Evolutionary conservation across 2,888 invertebrate species (phyloP), one percentile per base, ranked within the genome.

Genomic region (Carabus problematicus): DNA sequence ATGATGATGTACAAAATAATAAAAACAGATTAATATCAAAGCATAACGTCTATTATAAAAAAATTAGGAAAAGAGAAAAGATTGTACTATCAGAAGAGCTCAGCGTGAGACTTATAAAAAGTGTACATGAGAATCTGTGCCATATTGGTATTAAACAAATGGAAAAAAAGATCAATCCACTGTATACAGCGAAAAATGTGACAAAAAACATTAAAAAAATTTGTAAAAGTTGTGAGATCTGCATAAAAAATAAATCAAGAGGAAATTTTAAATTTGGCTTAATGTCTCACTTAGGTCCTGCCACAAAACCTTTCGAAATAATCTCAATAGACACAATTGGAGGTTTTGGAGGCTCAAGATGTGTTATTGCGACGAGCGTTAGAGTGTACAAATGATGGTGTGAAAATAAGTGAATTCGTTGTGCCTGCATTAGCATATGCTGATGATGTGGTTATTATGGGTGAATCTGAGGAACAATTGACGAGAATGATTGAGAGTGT

Each of bases 261-360:
- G 70, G 71, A 14, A 70, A 71, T 43, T 19, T 56, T 7, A 73
- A 72, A 61, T 69, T 70, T 47, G 76, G 73, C 7, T 61, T 72
- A 9, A 60, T 76, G 66, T 74, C 75, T 11, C 73, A 76, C 14
- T 55, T 76, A 18, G 76, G 76, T 7, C 76, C 76, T n/a, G 75
- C 77, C 2, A 70, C 66, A 41, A 55, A 74, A 40, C 74, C 75
- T n/a, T 73, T 74, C 62, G 74, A 76, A 70, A 75, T 75, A 62
- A 64, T 75, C 43, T 75, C 75, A 8, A 64, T 77, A 8, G 76
- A 77, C 61, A 76, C 75, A n/a, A 75, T 77, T 29, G 76, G 75
- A 39, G 76, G 2, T 74, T 77, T 74, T 66, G 73, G 74, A 19
- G 74, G 74, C 55, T 76, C 41, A 18, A 72, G 16, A 72, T 73